Evolutionary conservation across 2,113 vertebrate species (phyloP), one percentile per base, ranked within the genome.

Genomic region (Dascyllus trimaculatus): DNA sequence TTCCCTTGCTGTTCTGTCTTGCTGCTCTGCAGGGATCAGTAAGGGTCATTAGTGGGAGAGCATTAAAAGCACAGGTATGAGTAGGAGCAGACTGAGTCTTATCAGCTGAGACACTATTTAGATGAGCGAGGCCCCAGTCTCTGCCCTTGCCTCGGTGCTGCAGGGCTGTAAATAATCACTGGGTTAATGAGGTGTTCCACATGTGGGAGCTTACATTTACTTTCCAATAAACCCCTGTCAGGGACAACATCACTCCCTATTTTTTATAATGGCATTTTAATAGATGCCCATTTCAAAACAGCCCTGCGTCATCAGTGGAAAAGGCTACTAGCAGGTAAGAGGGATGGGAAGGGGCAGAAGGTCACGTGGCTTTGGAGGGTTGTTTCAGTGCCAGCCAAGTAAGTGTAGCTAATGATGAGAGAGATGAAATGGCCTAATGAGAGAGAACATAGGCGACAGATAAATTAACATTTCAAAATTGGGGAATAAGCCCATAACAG

Each of bases 261-360:
- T 80, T 84, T 68, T 83, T 78, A 73, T 78, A 90, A 92, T 90
- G 88, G 66, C 62, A 76, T 89, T 90, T 89, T 91, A 89, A 93
- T 91, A 86, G 86, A 76, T 68, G 48, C 73, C 84, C 68, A 71
- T 89, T 90, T 84, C 61, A 81, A 86, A 81, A 73, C 64, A 72
- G 5, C 52, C 15, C 57, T 35, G 48, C 40, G 59, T 38, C 60
- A 67, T 79, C 68, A 11, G 19, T 73, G 71, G 32, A 29, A 60
- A 10, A 8, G 40, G 61, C 52, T 10, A 35, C 56, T 17, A 18
- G 35, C 46, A 64, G 74, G 45, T 75, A 58, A 0, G 2, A 15
- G 71, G 17, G 69, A 57, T 32, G 21, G 35, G 26, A 59, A n/a
- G 43, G n/a, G 52, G 21, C 51, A 32, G 22, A 18, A 10, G 49